Evolutionary conservation across 2,888 invertebrate species (phyloP).

Genomic region (Drosophila kokeensis): DNA sequence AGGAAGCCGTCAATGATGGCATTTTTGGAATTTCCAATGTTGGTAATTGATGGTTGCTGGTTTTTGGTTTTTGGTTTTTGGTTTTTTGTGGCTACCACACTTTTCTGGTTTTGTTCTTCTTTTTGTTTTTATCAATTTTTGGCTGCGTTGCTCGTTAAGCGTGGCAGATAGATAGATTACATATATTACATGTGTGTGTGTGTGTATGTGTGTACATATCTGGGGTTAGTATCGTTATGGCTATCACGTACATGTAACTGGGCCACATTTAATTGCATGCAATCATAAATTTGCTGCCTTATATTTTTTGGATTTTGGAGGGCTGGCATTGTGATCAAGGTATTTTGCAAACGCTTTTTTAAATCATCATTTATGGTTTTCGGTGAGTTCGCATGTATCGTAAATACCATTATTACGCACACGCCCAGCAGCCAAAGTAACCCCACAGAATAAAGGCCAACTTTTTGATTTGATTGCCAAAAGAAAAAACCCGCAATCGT

Average conservation of each 20-base stretch:
- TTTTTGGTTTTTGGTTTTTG: background rate
- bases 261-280: conserved; percentile 51
- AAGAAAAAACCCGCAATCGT: conserved; percentile 34
- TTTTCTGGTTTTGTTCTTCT: background rate
- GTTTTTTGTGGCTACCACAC: background rate
- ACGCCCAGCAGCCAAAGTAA: conserved; percentile 10
- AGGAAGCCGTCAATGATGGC: background rate
- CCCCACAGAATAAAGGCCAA: conserved; percentile 41
- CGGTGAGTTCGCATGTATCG: conserved; percentile 49
- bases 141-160: conserved; percentile 13
- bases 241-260: conserved; percentile 24
- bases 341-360: conserved; percentile 47
- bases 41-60: conserved; percentile 21
- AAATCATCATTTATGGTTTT: conserved; percentile 66
- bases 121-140: conserved; percentile 31
- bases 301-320: conserved; percentile 3
- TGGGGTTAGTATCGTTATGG: conserved; percentile 4
- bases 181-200: background rate
- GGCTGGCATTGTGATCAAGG: conserved; percentile 15
- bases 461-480: conserved; percentile 55
- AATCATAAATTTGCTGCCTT: conserved; percentile 55
- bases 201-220: background rate
- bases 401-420: conserved; percentile 66
- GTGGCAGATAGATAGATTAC: conserved; percentile 19
- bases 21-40: conserved; percentile 24